Evolutionary conservation across 2,888 invertebrate genomes (phyloP).

Genomic region (Tholera decimalis): DNA sequence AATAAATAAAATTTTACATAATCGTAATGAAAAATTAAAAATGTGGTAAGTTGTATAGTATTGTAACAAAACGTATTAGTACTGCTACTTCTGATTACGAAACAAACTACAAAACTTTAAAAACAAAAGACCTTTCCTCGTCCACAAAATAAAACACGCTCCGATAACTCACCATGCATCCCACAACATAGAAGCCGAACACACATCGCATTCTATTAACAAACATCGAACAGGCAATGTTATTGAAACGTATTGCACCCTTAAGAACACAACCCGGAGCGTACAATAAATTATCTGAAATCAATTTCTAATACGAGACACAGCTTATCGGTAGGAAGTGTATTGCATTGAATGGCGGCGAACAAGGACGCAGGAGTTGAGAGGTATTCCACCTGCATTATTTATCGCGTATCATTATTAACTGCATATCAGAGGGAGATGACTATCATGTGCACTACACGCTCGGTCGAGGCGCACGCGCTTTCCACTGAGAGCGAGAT

Average conservation of each 20-base stretch:
- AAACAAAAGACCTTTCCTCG: not conserved
- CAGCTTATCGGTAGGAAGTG: slow-evolving; percentile 74
- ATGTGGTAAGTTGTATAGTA: not conserved
- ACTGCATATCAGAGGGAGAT: slow-evolving; percentile 88
- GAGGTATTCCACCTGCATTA: slow-evolving; percentile 86
- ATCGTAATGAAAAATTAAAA: not conserved
- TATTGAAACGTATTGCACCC: slow-evolving; percentile 68
- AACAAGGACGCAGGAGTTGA: slow-evolving; percentile 73
- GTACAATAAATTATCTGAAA: slow-evolving; percentile 75
- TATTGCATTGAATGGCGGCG: slow-evolving; percentile 74
- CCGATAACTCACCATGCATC: slow-evolving; percentile 21
- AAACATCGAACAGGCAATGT: slow-evolving; percentile 51
- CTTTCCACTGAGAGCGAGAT: slow-evolving; percentile 83
- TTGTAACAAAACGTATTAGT: not conserved
- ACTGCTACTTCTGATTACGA: not conserved
- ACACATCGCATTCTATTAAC: slow-evolving; percentile 58
- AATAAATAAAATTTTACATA: not conserved
- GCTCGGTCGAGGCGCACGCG: slow-evolving; percentile 85
- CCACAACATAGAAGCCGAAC: slow-evolving; percentile 48
- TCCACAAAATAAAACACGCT: not conserved
- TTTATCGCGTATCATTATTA: slow-evolving; percentile 89
- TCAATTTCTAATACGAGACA: slow-evolving; percentile 81
- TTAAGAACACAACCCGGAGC: slow-evolving; percentile 65
- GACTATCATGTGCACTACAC: slow-evolving; percentile 87
- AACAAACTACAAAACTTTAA: not conserved